Percentiles rank a stretch among this genome's conserved stretches.
Evolutionary conservation across 2,797 vertebrate genomes (phyloP).

Genomic region (Crocodylus rhombifer): DNA sequence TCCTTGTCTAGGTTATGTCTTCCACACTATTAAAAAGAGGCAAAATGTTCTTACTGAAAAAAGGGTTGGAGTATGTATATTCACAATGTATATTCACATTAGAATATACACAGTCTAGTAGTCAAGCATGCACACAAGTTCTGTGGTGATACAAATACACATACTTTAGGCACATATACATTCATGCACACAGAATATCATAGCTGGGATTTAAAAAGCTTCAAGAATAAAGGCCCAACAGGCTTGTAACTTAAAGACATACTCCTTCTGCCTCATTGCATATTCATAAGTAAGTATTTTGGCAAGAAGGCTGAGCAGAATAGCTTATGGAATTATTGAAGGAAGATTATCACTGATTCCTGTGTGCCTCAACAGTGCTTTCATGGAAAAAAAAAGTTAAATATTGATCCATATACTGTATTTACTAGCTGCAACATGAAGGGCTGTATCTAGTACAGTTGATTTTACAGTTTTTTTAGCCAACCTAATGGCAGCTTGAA

Average conservation of each 20-base stretch:
- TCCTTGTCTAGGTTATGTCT: not conserved
- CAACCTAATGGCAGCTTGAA: rapidly evolving
- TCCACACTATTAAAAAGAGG: slow-evolving; percentile 15
- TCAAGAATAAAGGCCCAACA: slow-evolving; percentile 80
- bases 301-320: slow-evolving; percentile 67
- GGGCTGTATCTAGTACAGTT: not conserved
- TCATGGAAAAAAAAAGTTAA: slow-evolving; percentile 48
- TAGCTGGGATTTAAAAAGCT: slow-evolving; percentile 85
- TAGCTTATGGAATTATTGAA: slow-evolving; percentile 72
- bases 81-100: slow-evolving; percentile 46
- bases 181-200: slow-evolving; percentile 64
- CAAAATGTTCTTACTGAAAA: not conserved
- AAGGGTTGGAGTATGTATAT: not conserved
- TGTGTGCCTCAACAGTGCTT: slow-evolving; percentile 57
- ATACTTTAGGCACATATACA: slow-evolving; percentile 56
- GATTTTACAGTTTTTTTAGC: not conserved
- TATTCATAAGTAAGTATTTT: slow-evolving; percentile 85
- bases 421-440: not conserved
- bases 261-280: slow-evolving; percentile 79
- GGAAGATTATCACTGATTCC: slow-evolving; percentile 74
- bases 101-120: slow-evolving; percentile 65
- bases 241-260: slow-evolving; percentile 84
- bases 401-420: slow-evolving; percentile 45
- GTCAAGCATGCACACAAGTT: slow-evolving; percentile 65
- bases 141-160: slow-evolving; percentile 52